phyloP scores from a whole-genome alignment of 2,113 vertebrate genomes.

The Tychaedon coryphoeus region DNA sequence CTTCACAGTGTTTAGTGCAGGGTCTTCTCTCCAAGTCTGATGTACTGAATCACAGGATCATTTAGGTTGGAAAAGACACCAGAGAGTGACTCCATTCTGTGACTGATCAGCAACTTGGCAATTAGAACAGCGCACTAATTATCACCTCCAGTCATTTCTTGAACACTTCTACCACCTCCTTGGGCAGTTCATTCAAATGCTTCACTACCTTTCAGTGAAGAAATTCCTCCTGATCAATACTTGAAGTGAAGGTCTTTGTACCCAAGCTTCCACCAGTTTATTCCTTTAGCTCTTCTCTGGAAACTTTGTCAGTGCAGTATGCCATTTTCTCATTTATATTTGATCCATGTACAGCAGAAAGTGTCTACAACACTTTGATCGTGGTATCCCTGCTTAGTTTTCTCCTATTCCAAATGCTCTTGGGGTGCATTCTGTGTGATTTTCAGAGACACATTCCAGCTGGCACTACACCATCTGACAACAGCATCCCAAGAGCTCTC shows the following conservation, averaged over 20 bases:
- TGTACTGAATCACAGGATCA: background rate
- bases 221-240: background rate
- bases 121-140: background rate
- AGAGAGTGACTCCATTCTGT: background rate
- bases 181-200: background rate
- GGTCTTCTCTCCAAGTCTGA: background rate
- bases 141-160: fast-evolving
- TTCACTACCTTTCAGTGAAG: background rate
- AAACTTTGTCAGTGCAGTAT: background rate
- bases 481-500: background rate
- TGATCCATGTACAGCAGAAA: background rate
- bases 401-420: background rate
- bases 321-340: background rate
- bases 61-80: background rate
- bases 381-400: background rate
- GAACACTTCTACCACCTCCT: background rate
- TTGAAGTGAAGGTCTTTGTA: background rate
- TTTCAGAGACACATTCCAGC: background rate
- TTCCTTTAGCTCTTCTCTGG: background rate
- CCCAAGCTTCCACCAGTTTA: background rate
- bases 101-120: background rate
- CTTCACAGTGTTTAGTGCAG: fast-evolving
- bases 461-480: background rate
- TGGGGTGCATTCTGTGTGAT: background rate
- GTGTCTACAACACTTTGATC: background rate